A percentile compares a stretch with the other conserved stretches of the same genome.
Conservation (phyloP, 1,140 invertebrate species). For the Zaprionus taronus region DNA sequence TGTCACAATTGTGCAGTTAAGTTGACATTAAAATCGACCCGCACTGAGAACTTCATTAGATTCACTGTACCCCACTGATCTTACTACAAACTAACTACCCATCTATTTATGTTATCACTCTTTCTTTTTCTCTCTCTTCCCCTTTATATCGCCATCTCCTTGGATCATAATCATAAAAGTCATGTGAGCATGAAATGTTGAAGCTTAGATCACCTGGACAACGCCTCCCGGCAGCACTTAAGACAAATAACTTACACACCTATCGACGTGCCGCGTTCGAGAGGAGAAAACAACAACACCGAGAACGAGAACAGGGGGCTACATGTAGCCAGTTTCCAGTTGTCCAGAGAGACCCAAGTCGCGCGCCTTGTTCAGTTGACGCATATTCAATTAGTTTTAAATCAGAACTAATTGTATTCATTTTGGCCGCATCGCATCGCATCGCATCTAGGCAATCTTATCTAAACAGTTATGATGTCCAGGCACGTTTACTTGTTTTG, state of each 20-base stretch:
- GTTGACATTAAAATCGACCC: constrained; percentile 58
- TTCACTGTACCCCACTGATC: neutral
- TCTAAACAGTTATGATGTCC: constrained; percentile 78
- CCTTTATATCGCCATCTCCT: constrained; percentile 13
- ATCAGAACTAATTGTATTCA: constrained; percentile 81
- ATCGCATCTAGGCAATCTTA: constrained; percentile 70
- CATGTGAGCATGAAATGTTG: constrained; percentile 33
- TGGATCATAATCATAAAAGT: constrained; percentile 42
- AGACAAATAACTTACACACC: constrained; percentile 81
- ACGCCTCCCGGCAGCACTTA: constrained; percentile 76
- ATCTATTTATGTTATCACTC: constrained; percentile 9
- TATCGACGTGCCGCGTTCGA: constrained; percentile 56
- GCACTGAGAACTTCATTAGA: constrained; percentile 70
- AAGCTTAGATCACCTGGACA: constrained; percentile 4
- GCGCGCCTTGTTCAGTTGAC: constrained; percentile 45
- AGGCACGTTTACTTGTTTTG: constrained; percentile 59
- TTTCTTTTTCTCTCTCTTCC: neutral
- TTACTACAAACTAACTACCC: neutral
- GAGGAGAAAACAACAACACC: neutral
- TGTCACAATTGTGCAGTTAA: constrained; percentile 78
- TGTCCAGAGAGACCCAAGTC: neutral
- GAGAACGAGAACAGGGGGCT: neutral
- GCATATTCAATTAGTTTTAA: constrained; percentile 82
- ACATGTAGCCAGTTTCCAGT: constrained; percentile 1
- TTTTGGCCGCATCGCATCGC: constrained; percentile 50